Conservation (phyloP, 2,113 vertebrate species). For the Chamaetylas fuelleborni region DNA sequence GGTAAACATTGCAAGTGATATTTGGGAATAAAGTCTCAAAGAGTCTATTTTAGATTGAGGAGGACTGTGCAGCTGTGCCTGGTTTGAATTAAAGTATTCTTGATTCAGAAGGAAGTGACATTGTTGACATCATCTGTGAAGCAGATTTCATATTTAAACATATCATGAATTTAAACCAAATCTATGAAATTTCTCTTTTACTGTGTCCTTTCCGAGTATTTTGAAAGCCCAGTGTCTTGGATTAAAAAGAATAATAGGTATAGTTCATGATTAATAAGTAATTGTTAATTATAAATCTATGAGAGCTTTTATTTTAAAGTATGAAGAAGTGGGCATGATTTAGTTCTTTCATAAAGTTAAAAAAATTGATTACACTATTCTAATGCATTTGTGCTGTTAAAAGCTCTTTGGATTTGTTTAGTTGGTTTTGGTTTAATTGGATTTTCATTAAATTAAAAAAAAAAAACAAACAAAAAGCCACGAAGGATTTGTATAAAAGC, state of each 20-base stretch:
- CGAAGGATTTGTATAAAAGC: not conserved
- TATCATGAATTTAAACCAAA: not conserved
- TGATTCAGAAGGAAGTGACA: not conserved
- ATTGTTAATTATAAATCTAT: not conserved
- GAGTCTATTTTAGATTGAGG: not conserved
- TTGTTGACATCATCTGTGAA: not conserved
- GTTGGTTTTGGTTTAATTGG: not conserved
- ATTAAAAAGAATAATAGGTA: not conserved
- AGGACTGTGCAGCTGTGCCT: not conserved
- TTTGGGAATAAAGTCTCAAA: not conserved
- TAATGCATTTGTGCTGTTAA: not conserved
- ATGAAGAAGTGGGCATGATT: not conserved
- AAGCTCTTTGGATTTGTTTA: not conserved
- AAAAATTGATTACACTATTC: not conserved
- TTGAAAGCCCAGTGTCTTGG: not conserved
- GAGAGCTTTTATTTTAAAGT: not conserved
- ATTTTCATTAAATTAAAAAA: not conserved
- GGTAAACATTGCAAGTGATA: not conserved
- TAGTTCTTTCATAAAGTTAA: not conserved
- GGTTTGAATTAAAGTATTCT: not conserved
- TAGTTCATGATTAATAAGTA: not conserved
- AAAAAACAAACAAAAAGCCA: not conserved
- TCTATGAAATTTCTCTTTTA: not conserved
- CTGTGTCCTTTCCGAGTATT: not conserved
- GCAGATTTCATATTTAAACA: not conserved